Base-by-base conservation (phyloP, 64 coral and sea anemone species). In the Cladopsammia gracilis region DNA sequence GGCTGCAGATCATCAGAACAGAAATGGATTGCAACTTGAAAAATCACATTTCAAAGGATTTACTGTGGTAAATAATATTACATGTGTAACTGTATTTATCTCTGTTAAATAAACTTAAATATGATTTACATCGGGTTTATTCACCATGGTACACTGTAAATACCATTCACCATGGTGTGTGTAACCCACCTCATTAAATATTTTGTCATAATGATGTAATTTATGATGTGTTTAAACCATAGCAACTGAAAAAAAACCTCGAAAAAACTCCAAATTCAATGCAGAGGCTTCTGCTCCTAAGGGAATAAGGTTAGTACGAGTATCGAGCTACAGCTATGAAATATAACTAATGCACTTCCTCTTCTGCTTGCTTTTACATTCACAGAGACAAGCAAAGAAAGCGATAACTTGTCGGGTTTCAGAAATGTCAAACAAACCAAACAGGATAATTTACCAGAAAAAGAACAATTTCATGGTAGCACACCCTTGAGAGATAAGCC, bases 381-480 rank as follows among this genome's bases (percentile, higher is more conserved):
- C 11, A 84, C 80, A 84, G 80, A 84, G 62, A 13, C 44, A 51
- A 84, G 44, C 80, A 84, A 49, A 68, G 80, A 52, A 50, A 84
- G 43, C 15, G 45, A 49, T 49, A 84, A 67, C 49, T 7, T 48
- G 20, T 67, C 44, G 22, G 19, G 45, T 47, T 68, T 84, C 15
- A 47, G 8, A 14, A 84, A 67, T 20, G 20, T 0, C 8, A 67
- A 24, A 14, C 9, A 24, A 67, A 20, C 20, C 20, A 68, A 84
- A 68, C 9, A 51, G 0, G 20, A 68, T 84, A 49, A 84, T 24
- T 66, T 51, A 84, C 61, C 45, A 24, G 80, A 18, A 24, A 50
- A 68, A 65, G 43, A 82, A 3, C 44, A 6, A 13, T 16, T 14
- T 44, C 11, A 18, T 12, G 10, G 44, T 12, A 45, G 42, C 10